Percentiles rank a stretch among this genome's conserved stretches.
phyloP scores from a whole-genome alignment of 1,140 invertebrate species.

The Marisa cornuarietis region DNA sequence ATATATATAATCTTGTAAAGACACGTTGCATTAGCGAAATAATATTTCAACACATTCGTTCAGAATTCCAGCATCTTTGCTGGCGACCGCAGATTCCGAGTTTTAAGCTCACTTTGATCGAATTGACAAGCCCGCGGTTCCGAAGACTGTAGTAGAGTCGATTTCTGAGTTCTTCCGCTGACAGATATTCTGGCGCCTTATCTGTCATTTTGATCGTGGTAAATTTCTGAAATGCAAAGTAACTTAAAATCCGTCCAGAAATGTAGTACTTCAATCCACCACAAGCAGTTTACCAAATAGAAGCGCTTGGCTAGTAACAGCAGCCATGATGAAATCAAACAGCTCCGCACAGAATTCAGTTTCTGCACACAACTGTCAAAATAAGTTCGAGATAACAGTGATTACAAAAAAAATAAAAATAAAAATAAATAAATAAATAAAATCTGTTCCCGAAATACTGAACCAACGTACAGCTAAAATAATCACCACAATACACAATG shows the following conservation, averaged over 20 bases:
- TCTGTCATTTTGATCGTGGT: slow-evolving; percentile 37
- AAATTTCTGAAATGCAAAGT: neutral
- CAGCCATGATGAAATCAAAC: slow-evolving; percentile 6
- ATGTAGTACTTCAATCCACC: neutral
- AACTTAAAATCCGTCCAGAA: neutral
- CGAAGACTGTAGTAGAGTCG: slow-evolving; percentile 54
- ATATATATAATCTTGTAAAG: no score
- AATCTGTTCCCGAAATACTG: neutral
- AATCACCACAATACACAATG: neutral
- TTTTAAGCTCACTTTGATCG: slow-evolving; percentile 49
- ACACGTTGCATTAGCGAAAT: neutral
- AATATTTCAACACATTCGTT: neutral
- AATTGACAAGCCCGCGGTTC: slow-evolving; percentile 54
- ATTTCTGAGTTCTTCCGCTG: slow-evolving; percentile 55
- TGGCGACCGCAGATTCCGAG: neutral
- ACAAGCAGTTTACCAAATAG: neutral
- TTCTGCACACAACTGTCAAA: neutral
- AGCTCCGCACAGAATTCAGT: neutral
- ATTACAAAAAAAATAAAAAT: neutral
- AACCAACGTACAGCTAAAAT: neutral
- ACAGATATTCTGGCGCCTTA: slow-evolving; percentile 49
- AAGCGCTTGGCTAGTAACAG: slow-evolving; percentile 21
- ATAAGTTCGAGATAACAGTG: neutral
- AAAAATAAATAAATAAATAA: no score
- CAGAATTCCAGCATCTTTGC: neutral